These are phyloP conservation scores for Eueides isabella DNA, from an alignment of 1,140 invertebrate species.

Conservation along the genomic window DNA sequence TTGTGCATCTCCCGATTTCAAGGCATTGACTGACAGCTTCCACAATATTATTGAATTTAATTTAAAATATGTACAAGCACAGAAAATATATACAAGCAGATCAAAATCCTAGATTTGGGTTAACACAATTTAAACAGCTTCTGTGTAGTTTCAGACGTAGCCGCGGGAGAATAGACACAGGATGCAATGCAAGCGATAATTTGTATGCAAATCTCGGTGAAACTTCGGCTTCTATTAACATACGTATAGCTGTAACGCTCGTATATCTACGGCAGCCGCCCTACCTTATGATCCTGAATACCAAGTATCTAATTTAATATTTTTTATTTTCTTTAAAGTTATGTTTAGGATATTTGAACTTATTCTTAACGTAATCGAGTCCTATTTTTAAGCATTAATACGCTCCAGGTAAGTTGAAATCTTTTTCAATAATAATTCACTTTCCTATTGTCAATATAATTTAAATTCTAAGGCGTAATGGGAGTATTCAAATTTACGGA, in stretches of 20 bases:
- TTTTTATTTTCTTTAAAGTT: neutral
- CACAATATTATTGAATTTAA: neutral
- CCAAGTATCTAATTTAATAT: constrained; percentile 14
- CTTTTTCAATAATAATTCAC: neutral
- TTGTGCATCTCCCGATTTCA: neutral
- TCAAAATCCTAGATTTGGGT: constrained; percentile 7
- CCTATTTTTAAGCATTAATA: neutral
- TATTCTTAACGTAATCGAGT: neutral
- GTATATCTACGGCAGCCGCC: constrained; percentile 31
- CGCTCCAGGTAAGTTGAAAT: neutral
- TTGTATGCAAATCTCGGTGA: constrained; percentile 47
- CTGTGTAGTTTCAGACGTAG: constrained; percentile 23
- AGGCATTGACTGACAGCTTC: neutral
- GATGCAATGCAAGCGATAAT: constrained; percentile 40
- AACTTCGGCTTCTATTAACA: constrained; percentile 49
- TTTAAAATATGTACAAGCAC: neutral
- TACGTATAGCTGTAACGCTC: constrained; percentile 39
- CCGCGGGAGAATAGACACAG: constrained; percentile 32
- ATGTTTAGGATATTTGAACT: neutral
- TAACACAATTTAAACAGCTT: constrained; percentile 30
- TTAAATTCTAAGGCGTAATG: neutral
- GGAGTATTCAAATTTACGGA: neutral
- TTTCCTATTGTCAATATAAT: neutral
- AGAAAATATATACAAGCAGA: neutral
- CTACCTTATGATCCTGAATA: constrained; percentile 26